These are phyloP conservation scores for Scolopax mira DNA, from an alignment of 2,113 vertebrate species.

Conservation along the genomic window DNA sequence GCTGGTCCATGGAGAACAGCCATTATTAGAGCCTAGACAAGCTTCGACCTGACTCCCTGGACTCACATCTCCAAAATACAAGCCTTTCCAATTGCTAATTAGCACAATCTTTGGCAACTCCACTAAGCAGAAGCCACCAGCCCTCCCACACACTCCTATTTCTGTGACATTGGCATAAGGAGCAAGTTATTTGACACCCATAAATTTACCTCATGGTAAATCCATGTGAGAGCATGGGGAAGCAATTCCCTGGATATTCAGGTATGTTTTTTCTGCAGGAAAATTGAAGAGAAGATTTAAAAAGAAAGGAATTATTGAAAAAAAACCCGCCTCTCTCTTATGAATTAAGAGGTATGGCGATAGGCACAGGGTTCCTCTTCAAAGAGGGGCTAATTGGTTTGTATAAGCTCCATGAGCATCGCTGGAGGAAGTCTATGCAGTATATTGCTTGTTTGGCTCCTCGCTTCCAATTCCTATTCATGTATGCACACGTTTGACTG, in stretches of 20 bases:
- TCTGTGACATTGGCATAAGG: constrained; percentile 42
- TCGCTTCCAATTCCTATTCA: constrained; percentile 27
- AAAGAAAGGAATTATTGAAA: background rate
- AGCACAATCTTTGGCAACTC: constrained; percentile 26
- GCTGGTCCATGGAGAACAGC: background rate
- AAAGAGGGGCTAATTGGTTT: background rate
- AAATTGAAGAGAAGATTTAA: background rate
- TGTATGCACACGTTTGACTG: background rate
- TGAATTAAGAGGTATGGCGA: background rate
- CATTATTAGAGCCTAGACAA: background rate
- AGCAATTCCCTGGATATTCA: background rate
- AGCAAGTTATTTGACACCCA: constrained; percentile 8
- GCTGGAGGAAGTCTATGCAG: background rate
- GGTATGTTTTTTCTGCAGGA: background rate
- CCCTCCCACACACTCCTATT: constrained; percentile 20
- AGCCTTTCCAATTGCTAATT: constrained; percentile 27
- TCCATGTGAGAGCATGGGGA: background rate
- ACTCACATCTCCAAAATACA: background rate
- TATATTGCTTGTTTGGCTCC: background rate
- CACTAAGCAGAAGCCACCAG: constrained; percentile 36
- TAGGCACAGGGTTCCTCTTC: background rate
- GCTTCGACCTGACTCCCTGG: background rate
- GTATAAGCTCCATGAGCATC: background rate
- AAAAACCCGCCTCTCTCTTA: background rate
- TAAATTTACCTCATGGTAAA: background rate